These are phyloP conservation scores for Caenorhabditis doughertyi DNA, from an alignment of 2,888 invertebrate genomes.

Conservation along the genomic window DNA sequence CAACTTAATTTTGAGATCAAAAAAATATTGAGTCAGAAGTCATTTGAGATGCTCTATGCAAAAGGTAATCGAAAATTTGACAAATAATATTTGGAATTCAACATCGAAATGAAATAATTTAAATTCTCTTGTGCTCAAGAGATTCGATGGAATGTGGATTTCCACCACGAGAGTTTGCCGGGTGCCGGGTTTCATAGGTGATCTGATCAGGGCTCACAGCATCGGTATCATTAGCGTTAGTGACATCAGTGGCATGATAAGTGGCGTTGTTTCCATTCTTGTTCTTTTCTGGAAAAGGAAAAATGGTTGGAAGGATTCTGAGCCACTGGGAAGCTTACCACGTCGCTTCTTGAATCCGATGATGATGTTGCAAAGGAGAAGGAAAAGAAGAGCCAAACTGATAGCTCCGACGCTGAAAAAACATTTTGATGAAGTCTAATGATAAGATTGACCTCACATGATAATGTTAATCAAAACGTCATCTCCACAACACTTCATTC, in stretches of 20 bases:
- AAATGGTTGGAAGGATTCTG: neutral
- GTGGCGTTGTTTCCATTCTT: neutral
- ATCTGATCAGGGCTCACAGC: conserved; percentile 39
- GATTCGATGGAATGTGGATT: neutral
- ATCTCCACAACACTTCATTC: conserved; percentile 65
- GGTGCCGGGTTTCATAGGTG: conserved; percentile 44
- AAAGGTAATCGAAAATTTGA: neutral
- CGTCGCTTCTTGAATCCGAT: conserved; percentile 64
- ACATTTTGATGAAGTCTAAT: neutral
- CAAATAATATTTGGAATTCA: neutral
- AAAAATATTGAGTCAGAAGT: neutral
- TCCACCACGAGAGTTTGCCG: neutral
- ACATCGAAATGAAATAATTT: neutral
- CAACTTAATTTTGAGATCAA: neutral
- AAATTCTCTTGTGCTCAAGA: conserved; percentile 25
- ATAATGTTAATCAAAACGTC: conserved; percentile 64
- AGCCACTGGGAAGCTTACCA: conserved; percentile 23
- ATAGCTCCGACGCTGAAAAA: conserved; percentile 58
- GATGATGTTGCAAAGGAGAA: conserved; percentile 64
- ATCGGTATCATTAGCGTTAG: conserved; percentile 32
- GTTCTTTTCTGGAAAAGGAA: conserved; percentile 38
- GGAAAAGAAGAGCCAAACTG: conserved; percentile 54
- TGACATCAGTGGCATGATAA: conserved; percentile 29
- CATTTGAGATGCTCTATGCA: neutral
- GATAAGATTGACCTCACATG: conserved; percentile 25